phyloP scores from a whole-genome alignment of 2,113 vertebrate genomes.

The Lichenostomus cassidix region DNA sequence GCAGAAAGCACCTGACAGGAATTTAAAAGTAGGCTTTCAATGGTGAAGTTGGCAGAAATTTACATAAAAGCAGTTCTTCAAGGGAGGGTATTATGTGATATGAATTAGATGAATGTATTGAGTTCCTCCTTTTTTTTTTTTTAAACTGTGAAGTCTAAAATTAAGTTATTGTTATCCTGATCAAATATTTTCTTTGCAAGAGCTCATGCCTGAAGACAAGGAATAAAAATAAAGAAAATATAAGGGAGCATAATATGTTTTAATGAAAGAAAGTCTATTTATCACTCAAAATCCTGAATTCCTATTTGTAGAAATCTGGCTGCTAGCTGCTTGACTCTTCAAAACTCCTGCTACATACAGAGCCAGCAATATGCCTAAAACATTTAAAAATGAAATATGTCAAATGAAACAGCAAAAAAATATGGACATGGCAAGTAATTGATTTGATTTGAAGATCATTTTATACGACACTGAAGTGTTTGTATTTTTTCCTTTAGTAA shows the following conservation, averaged over 20 bases:
- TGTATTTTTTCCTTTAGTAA: neutral
- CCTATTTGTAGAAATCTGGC: neutral
- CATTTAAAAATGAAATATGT: neutral
- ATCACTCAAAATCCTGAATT: neutral
- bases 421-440: neutral
- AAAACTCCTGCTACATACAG: neutral
- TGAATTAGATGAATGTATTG: conserved; percentile 9
- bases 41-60: conserved; percentile 41
- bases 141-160: neutral
- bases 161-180: conserved; percentile 18
- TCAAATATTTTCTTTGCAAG: neutral
- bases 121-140: neutral
- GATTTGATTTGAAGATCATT: neutral
- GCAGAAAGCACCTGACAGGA: conserved; percentile 32
- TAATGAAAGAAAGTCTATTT: neutral
- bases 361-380: neutral
- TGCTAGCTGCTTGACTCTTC: neutral
- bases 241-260: neutral
- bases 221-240: conserved; percentile 9
- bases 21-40: conserved; percentile 51
- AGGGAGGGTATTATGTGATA: conserved; percentile 31
- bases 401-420: neutral
- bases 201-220: neutral
- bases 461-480: neutral
- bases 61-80: conserved; percentile 43